Evolutionary conservation across 2,888 invertebrate genomes (phyloP), one percentile per base, ranked within the genome.

Genomic region (Hermaeophaga mercurialis): DNA sequence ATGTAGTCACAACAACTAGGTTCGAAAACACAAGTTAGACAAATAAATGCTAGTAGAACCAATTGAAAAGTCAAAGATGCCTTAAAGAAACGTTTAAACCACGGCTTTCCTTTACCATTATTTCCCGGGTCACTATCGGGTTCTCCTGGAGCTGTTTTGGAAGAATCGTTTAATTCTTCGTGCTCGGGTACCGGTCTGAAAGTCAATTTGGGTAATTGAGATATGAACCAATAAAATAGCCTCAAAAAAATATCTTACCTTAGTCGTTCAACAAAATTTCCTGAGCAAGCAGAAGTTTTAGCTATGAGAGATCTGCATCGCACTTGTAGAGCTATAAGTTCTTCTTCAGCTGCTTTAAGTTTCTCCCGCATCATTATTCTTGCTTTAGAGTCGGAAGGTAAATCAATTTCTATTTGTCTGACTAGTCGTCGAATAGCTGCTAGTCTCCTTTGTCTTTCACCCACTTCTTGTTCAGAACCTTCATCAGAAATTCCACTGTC

Each of bases 401-500:
- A 73, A 22, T 86, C 85, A 1, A 84, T 82, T 70, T 88, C 88
- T 67, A 89, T 75, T 34, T 85, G 83, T 8, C 86, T 81, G 6
- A 87, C 88, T 33, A 89, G 77, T 54, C 87, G 83, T 26, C 87
- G 78, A 55, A 89, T 79, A 1, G 85, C 86, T n/a, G 84, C 81
- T 31, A 89, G 78, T 1, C 88, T 80, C 26, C 85, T 80, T 61
- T 89, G 89, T 28, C 89, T 82, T 54, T 87, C 85, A 62, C 83
- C 83, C 48, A 76, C 80, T 77, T 76, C 88, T 61, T 87, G 87
- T 79, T 80, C 84, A 74, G 72, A 88, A 69, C 89, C 89, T 56
- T 88, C 88, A 73, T 89, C 89, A 6, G 88, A 89, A 66, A 89
- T 89, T n/a, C 89, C 89, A 22, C 88, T 88, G 80, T 89, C 89